Conservation (phyloP, 2,113 vertebrate species). For the Mus musculus region GRCm39 chr17:72644501-72645000, state of each 20-base stretch:
- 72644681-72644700: background rate
- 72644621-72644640: background rate
- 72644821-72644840: background rate
- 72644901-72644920: background rate
- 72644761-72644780: background rate
- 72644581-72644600: background rate
- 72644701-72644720: slow-evolving; percentile 1
- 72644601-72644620: background rate
- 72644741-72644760: background rate
- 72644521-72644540: slow-evolving; percentile 57
- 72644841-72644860: slow-evolving; percentile 4
- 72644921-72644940: background rate
- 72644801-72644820: background rate
- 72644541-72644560: background rate
- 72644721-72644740: background rate
- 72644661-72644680: slow-evolving; percentile 16
- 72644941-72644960: background rate
- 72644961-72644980: background rate
- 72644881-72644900: background rate
- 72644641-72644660: background rate
- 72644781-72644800: background rate
- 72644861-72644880: background rate
- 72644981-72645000: background rate
- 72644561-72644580: background rate
- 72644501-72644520: slow-evolving; percentile 25